A percentile compares a stretch with the other conserved stretches of the same genome.
These are phyloP conservation scores for Aleiodes alternator DNA, from an alignment of 2,888 invertebrate species.

Conservation along the genomic window DNA sequence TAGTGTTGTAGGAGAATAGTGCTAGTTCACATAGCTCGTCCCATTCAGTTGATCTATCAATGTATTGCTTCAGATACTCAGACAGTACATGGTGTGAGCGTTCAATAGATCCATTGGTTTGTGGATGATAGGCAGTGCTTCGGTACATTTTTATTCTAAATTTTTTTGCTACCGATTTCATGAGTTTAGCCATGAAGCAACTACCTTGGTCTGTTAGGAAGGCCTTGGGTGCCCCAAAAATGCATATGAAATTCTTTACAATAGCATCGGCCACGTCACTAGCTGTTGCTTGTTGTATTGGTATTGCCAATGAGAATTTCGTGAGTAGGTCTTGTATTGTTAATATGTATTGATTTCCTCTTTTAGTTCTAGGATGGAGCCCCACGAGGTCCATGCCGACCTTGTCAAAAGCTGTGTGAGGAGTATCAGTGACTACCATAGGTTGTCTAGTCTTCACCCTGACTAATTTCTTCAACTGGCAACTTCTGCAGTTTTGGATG, in stretches of 20 bases:
- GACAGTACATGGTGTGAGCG: slow-evolving; percentile 50
- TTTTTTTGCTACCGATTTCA: slow-evolving; percentile 37
- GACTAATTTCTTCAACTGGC: slow-evolving; percentile 50
- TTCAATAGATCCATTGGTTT: slow-evolving; percentile 49
- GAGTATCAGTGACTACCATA: slow-evolving; percentile 46
- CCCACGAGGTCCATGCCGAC: slow-evolving; percentile 42
- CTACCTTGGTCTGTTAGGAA: slow-evolving; percentile 43
- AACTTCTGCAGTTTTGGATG: slow-evolving; percentile 46
- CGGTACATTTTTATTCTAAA: slow-evolving; percentile 35
- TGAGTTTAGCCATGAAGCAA: slow-evolving; percentile 38
- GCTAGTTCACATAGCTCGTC: slow-evolving; percentile 46
- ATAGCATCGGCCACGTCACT: slow-evolving; percentile 36
- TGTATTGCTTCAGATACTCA: slow-evolving; percentile 52
- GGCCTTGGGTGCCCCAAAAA: slow-evolving; percentile 38
- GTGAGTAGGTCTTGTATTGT: slow-evolving; percentile 44
- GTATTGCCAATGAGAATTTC: slow-evolving; percentile 41
- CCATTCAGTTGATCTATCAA: slow-evolving; percentile 29
- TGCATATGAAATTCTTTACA: slow-evolving; percentile 12
- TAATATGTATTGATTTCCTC: slow-evolving; percentile 22
- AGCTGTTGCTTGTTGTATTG: slow-evolving; percentile 3
- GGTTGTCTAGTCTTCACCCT: background rate
- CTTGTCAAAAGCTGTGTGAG: slow-evolving; percentile 39
- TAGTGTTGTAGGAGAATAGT: background rate
- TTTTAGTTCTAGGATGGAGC: background rate
- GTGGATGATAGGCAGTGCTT: slow-evolving; percentile 44